phyloP scores from a whole-genome alignment of 2,113 vertebrate species.

The Sturnira hondurensis region DNA sequence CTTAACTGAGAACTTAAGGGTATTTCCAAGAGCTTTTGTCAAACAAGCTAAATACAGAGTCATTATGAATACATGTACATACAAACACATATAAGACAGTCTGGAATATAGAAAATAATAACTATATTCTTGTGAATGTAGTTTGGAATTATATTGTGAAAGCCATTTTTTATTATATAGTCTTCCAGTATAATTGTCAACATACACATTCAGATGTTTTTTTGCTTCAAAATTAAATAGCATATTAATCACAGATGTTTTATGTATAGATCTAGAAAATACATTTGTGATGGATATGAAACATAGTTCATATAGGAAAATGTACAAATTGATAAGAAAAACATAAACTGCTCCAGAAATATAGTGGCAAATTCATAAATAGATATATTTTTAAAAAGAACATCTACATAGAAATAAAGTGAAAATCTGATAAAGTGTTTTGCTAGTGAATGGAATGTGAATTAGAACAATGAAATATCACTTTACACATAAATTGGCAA shows the following conservation, averaged over 20 bases:
- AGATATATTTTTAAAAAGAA: not conserved
- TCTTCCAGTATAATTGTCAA: not conserved
- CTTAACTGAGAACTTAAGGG: not conserved
- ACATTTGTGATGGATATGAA: not conserved
- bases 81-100: not conserved
- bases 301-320: not conserved
- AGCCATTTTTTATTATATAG: not conserved
- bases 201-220: not conserved
- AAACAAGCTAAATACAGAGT: not conserved
- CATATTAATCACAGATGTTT: not conserved
- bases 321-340: not conserved
- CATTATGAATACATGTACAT: not conserved
- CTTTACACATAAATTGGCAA: not conserved
- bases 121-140: not conserved
- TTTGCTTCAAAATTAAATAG: constrained; percentile 17
- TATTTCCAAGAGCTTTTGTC: not conserved
- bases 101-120: not conserved
- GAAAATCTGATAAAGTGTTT: not conserved
- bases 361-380: not conserved
- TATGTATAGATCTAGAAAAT: not conserved
- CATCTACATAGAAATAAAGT: not conserved
- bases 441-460: not conserved
- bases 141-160: not conserved
- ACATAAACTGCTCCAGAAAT: not conserved
- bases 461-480: not conserved